These are phyloP conservation scores for Drosophila vallismaia DNA, from an alignment of 2,888 invertebrate genomes.

Conservation along the genomic window DNA sequence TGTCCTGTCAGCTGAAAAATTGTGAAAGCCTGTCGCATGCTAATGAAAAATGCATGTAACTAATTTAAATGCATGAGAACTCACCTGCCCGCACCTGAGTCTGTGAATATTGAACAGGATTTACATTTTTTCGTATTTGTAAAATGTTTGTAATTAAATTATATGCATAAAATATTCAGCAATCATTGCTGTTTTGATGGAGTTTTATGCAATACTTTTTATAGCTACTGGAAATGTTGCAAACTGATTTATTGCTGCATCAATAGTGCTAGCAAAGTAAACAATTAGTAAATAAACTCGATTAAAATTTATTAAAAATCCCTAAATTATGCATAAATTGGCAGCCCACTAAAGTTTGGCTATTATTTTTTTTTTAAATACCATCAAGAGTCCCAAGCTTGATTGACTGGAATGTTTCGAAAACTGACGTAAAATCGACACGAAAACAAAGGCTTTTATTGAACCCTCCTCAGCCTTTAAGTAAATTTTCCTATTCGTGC, in stretches of 20 bases:
- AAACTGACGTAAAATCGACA: conserved; percentile 36
- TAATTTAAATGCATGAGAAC: conserved; percentile 71
- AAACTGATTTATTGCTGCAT: conserved; percentile 49
- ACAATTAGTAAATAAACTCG: conserved; percentile 43
- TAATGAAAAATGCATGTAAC: conserved; percentile 62
- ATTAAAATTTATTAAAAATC: conserved; percentile 15
- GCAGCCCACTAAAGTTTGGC: conserved; percentile 21
- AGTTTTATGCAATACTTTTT: conserved; percentile 8
- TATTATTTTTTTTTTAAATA: conserved; percentile 8
- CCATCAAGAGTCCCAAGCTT: conserved; percentile 56
- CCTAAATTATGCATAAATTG: conserved; percentile 29
- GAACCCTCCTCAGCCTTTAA: conserved; percentile 10
- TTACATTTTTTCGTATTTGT: conserved; percentile 34
- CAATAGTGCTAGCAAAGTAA: conserved; percentile 29
- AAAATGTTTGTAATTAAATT: conserved; percentile 58
- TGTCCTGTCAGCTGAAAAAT: conserved; percentile 2
- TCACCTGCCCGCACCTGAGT: conserved; percentile 7
- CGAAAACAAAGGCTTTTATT: conserved; percentile 14
- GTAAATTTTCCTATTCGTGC: conserved; percentile 19
- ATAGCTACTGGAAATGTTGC: conserved; percentile 40
- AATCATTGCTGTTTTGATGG: conserved; percentile 9
- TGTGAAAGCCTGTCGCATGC: conserved; percentile 18
- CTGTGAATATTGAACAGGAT: conserved; percentile 46
- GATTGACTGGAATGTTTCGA: conserved; percentile 33
- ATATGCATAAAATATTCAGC: conserved; percentile 60